Conservation (phyloP, 2,113 vertebrate species). For the Perca flavescens region DNA sequence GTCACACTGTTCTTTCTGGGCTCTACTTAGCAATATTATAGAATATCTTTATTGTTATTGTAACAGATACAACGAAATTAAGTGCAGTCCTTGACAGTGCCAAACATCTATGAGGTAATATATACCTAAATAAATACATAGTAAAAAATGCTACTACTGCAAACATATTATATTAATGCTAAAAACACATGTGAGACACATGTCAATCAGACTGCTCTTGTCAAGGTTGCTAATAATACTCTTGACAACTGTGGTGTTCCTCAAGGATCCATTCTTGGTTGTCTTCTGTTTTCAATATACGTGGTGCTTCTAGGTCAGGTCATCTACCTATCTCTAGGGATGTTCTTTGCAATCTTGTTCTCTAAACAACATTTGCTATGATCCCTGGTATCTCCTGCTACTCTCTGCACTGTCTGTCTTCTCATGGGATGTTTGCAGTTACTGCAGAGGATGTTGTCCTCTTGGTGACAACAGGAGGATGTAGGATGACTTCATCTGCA, state of each 20-base stretch:
- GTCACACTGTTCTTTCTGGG: background rate
- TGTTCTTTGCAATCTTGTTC: background rate
- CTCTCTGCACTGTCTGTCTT: background rate
- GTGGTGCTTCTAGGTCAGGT: background rate
- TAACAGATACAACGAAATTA: no score
- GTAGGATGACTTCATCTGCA: constrained; percentile 35
- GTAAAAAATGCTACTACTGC: no score
- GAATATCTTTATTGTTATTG: no score
- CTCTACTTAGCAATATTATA: background rate
- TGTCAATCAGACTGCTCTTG: background rate
- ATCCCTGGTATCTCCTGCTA: background rate
- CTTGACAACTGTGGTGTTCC: background rate
- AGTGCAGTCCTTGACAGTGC: no score
- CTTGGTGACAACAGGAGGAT: constrained; percentile 48
- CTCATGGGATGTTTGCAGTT: constrained; percentile 25
- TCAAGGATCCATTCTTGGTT: background rate
- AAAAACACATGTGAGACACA: no score
- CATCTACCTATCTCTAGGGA: background rate
- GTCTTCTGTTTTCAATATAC: background rate
- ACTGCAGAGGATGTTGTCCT: constrained; percentile 37
- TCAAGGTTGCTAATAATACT: background rate
- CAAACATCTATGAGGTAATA: no score
- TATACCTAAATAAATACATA: no score
- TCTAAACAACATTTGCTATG: background rate
- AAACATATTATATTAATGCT: no score